Base-by-base conservation (phyloP, 2,113 vertebrate genomes). In the Tupaia tana region DNA sequence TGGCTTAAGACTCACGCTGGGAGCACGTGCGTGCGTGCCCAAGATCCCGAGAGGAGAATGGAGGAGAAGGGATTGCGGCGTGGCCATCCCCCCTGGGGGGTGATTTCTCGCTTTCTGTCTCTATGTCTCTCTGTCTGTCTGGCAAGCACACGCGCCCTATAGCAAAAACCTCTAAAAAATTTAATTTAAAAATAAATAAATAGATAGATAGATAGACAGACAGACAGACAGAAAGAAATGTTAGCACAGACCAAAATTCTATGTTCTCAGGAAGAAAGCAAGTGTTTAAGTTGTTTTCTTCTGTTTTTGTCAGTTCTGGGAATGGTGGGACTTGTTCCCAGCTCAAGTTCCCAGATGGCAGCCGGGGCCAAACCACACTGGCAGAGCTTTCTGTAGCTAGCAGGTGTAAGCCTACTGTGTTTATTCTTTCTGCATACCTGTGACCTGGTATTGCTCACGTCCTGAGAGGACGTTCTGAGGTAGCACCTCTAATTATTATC, bases 401-500 rank as follows among this genome's bases (percentile, higher is more conserved):
- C 24, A 34, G 20, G 54, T 71, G 67, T 22, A 59, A 25, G 29
- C 58, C 74, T 22, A 0, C 16, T 15, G 0, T 59, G 11, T 77
- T 69, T 89, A 73, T 15, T 61, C 77, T 79, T 27, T 88, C 71
- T 92, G 59, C 7, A 92, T 56, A 34, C 14, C 58, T 86, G 25
- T 25, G 71, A 92, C 64, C 58, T 90, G 85, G 27, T 43, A 67
- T 78, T 83, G 52, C 63, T 29, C 61, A 73, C 87, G 81, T 92
- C 63, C 52, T 93, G 70, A 80, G 78, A 31, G 31, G 31, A 66
- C 52, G 87, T 88, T 29, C 63, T 86, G 84, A 66, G 58, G 24
- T 89, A 91, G 20, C 25, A 80, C 8, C 59, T 96, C 90, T 87
- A 64, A 69, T 93, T 69, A 73, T 81, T 74, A 74, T 75, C 31